These are phyloP conservation scores for Ericerus pela DNA, from an alignment of 1,140 invertebrate species.

Conservation along the genomic window DNA sequence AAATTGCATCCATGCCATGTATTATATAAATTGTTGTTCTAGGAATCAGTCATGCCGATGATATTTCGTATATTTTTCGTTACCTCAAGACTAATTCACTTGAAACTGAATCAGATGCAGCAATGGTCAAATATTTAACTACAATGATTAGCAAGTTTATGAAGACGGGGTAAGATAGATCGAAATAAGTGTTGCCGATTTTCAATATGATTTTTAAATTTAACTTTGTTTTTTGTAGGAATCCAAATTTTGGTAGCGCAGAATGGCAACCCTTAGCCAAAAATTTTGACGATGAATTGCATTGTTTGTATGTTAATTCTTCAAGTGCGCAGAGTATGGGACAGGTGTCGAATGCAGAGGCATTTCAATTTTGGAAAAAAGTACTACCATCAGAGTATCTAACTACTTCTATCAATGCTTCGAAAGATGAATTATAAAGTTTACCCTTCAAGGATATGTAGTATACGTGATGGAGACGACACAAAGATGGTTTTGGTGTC, in stretches of 20 bases:
- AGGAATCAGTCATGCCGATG: slow-evolving; percentile 22
- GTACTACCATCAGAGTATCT: not conserved
- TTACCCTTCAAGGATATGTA: too few species aligned
- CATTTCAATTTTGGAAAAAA: not conserved
- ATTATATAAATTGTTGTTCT: not conserved
- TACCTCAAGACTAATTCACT: not conserved
- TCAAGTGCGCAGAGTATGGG: not conserved
- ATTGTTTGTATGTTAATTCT: not conserved
- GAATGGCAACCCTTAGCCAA: not conserved
- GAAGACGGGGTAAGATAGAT: not conserved
- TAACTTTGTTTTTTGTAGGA: not conserved
- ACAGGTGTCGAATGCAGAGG: not conserved
- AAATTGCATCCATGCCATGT: not conserved
- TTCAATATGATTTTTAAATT: not conserved
- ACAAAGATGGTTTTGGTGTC: too few species aligned
- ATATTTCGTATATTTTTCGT: slow-evolving; percentile 18
- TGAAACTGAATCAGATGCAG: not conserved
- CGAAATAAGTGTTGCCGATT: not conserved
- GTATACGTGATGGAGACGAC: too few species aligned
- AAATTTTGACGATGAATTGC: not conserved
- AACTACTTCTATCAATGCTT: too few species aligned
- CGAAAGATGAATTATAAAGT: too few species aligned
- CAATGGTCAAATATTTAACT: not conserved
- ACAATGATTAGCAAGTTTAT: not conserved
- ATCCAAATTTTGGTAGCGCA: not conserved